These are phyloP conservation scores for Serranus cabrilla DNA, from an alignment of 2,797 vertebrate genomes.

Conservation along the genomic window DNA sequence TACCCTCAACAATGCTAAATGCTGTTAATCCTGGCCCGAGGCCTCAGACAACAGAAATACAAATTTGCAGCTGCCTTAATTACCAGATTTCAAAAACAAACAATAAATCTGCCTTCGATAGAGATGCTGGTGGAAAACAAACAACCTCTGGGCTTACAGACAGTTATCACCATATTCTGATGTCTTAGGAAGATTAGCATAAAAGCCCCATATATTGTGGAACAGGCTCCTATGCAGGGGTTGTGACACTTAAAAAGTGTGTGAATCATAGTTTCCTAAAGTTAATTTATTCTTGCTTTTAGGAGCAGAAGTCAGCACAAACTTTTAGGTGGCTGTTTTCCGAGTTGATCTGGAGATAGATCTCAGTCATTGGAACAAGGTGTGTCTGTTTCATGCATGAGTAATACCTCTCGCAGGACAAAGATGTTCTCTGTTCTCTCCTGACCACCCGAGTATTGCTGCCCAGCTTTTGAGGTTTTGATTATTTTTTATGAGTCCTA, in stretches of 20 bases:
- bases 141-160: conserved; percentile 73
- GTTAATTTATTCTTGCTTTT: conserved; percentile 46
- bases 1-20: conserved; percentile 79
- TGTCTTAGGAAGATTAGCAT: conserved; percentile 66
- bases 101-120: conserved; percentile 79
- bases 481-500: conserved; percentile 89
- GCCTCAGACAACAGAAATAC: conserved; percentile 85
- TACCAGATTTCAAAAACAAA: conserved; percentile 84
- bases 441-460: conserved; percentile 76
- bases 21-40: conserved; percentile 83
- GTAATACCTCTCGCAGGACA: conserved; percentile 67
- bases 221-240: conserved; percentile 24
- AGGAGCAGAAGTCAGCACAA: conserved; percentile 10
- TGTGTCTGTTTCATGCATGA: conserved; percentile 80
- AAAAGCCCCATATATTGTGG: conserved; percentile 43
- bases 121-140: conserved; percentile 79
- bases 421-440: conserved; percentile 79
- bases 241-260: conserved; percentile 53
- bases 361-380: conserved; percentile 77
- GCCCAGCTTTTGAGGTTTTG: conserved; percentile 81
- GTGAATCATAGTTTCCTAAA: conserved; percentile 28
- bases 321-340: conserved; percentile 47
- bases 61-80: conserved; percentile 85
- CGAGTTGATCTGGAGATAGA: conserved; percentile 68
- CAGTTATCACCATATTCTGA: conserved; percentile 70